These are phyloP conservation scores for Opisthograptis luteolata DNA, from an alignment of 2,888 invertebrate genomes.

Conservation along the genomic window DNA sequence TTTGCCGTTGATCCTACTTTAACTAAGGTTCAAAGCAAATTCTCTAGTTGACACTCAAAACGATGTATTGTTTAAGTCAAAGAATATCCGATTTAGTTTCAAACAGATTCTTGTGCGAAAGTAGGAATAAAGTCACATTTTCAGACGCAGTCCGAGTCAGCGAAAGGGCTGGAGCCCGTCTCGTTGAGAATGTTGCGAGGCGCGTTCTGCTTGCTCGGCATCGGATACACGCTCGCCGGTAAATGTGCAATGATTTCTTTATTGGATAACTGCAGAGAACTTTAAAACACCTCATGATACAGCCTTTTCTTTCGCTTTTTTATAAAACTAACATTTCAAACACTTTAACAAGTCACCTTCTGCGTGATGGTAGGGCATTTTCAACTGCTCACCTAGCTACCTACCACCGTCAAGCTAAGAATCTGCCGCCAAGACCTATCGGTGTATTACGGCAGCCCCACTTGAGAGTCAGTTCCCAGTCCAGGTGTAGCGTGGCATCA, in stretches of 20 bases:
- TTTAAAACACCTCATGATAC: background rate
- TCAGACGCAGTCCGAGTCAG: slow-evolving; percentile 67
- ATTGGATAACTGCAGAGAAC: background rate
- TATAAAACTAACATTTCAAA: too few species aligned
- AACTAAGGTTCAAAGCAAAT: background rate
- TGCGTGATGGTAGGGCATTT: too few species aligned
- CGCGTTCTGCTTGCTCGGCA: slow-evolving; percentile 87
- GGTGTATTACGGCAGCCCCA: too few species aligned
- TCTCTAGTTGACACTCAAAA: background rate
- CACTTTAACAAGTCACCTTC: too few species aligned
- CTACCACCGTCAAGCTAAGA: too few species aligned
- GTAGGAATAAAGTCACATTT: slow-evolving; percentile 28
- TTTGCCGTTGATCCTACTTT: too few species aligned
- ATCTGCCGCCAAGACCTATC: too few species aligned
- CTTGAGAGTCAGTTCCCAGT: too few species aligned
- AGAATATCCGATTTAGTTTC: background rate
- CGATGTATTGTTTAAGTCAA: too few species aligned
- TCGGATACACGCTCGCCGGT: slow-evolving; percentile 87
- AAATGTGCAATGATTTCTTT: background rate
- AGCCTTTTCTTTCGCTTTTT: background rate
- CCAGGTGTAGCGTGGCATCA: too few species aligned
- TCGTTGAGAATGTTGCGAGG: slow-evolving; percentile 89
- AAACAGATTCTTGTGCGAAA: slow-evolving; percentile 5
- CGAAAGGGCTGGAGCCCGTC: slow-evolving; percentile 85
- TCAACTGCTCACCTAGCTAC: too few species aligned